Percentiles rank a stretch among this genome's conserved stretches.
Conservation (phyloP, 1,140 invertebrate genomes). For the Neoseiulus cucumeris region DNA sequence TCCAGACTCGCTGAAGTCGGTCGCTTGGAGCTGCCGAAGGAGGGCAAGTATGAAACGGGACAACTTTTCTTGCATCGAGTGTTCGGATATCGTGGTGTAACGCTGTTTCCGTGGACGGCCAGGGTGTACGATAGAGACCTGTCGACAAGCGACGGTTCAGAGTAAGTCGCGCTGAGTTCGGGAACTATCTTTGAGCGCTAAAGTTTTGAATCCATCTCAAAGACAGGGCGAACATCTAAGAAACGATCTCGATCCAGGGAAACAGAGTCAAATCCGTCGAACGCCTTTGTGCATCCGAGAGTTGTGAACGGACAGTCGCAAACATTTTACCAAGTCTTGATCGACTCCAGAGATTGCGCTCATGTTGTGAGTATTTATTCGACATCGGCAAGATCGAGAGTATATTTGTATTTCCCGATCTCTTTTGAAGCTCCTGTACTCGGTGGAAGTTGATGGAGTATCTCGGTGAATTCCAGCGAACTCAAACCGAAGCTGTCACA, state of each 20-base stretch:
- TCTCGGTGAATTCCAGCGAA: conserved; percentile 46
- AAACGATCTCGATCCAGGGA: not conserved
- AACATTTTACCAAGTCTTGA: conserved; percentile 33
- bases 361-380: conserved; percentile 57
- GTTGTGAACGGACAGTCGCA: conserved; percentile 17
- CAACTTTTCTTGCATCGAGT: conserved; percentile 84
- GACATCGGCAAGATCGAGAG: not conserved
- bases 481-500: conserved; percentile 91
- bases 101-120: conserved; percentile 85
- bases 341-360: conserved; percentile 85
- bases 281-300: not conserved
- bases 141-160: conserved; percentile 35
- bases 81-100: conserved; percentile 84
- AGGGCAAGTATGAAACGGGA: conserved; percentile 80
- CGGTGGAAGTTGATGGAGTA: not conserved
- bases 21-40: conserved; percentile 54
- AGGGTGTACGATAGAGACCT: conserved; percentile 79
- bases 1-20: conserved; percentile 54
- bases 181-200: too few species aligned
- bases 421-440: not conserved
- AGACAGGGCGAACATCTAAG: too few species aligned
- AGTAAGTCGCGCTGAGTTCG: conserved; percentile 17
- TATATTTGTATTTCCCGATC: too few species aligned
- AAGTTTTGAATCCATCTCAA: too few species aligned
- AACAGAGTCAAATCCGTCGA: conserved; percentile 10